Conservation (phyloP, 2,888 invertebrate genomes). For the Neoitamus cyanurus region DNA sequence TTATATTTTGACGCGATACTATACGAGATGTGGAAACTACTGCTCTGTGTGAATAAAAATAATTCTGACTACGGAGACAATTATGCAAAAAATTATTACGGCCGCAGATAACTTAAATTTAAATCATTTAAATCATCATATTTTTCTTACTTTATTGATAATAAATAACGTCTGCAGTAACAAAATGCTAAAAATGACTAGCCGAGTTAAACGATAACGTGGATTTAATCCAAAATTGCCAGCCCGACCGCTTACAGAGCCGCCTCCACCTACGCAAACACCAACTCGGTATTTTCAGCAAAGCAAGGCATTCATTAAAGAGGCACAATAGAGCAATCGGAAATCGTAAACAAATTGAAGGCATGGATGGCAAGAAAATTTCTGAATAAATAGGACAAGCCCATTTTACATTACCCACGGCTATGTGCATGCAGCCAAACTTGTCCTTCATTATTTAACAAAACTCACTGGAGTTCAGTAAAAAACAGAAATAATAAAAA, state of each 20-base stretch:
- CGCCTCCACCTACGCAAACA: not conserved
- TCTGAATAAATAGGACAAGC: conserved; percentile 1
- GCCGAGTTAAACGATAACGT: not conserved
- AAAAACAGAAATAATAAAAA: not conserved
- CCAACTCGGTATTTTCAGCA: not conserved
- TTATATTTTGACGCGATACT: too few species aligned
- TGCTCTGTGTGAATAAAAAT: too few species aligned
- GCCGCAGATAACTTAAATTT: too few species aligned
- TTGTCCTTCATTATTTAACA: not conserved
- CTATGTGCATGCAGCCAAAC: not conserved
- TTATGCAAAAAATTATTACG: too few species aligned
- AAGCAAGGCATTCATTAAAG: not conserved
- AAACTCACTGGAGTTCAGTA: not conserved
- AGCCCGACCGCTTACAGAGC: not conserved
- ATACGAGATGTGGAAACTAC: too few species aligned
- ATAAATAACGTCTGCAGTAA: not conserved
- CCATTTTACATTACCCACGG: not conserved
- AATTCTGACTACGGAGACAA: too few species aligned
- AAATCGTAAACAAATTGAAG: not conserved
- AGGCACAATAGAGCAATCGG: not conserved
- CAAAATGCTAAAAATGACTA: not conserved
- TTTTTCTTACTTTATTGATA: not conserved
- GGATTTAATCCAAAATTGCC: not conserved
- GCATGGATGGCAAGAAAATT: not conserved
- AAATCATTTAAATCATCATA: too few species aligned